Percentiles rank a stretch among this genome's conserved stretches.
Evolutionary conservation across 1,140 invertebrate genomes (phyloP).

Genomic region (Rhynchophorus ferrugineus): DNA sequence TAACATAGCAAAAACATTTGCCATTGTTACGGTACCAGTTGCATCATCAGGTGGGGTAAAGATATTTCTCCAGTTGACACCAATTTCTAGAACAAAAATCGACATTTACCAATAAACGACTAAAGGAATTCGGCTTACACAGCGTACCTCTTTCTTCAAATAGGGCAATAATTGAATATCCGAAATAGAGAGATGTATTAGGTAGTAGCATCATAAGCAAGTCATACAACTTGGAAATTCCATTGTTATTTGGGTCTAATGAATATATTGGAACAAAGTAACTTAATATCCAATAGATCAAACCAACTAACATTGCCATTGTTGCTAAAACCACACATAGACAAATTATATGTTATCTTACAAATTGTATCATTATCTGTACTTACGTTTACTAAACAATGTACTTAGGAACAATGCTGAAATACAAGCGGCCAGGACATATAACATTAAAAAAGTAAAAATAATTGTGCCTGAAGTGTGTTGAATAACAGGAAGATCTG

Average conservation of each 20-base stretch:
- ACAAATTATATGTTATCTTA: constrained; percentile 6
- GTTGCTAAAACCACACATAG: constrained; percentile 29
- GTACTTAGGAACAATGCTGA: constrained; percentile 45
- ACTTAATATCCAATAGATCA: constrained; percentile 30
- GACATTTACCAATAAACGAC: constrained; percentile 1
- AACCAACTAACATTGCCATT: constrained; percentile 27
- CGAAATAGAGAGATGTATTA: constrained; percentile 33
- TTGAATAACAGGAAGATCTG: constrained; percentile 42
- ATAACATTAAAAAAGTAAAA: constrained; percentile 48
- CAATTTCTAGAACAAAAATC: constrained; percentile 24
- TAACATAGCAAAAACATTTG: constrained; percentile 31
- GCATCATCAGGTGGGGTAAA: constrained; percentile 24
- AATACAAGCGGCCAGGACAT: constrained; percentile 40
- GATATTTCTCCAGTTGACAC: constrained; percentile 31
- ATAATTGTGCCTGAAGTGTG: constrained; percentile 41
- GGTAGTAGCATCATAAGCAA: constrained; percentile 30
- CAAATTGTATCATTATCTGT: no score
- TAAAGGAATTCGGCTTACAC: no score
- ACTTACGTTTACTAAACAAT: constrained; percentile 48
- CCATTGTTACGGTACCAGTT: constrained; percentile 29
- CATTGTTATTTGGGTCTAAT: not conserved
- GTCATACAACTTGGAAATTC: constrained; percentile 9
- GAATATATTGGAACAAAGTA: constrained; percentile 26
- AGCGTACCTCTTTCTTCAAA: constrained; percentile 36
- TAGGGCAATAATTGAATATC: constrained; percentile 32